Percentiles rank a stretch among this genome's conserved stretches.
Conservation (phyloP, 2,888 invertebrate species). For the Xanthostigma xanthostigma region DNA sequence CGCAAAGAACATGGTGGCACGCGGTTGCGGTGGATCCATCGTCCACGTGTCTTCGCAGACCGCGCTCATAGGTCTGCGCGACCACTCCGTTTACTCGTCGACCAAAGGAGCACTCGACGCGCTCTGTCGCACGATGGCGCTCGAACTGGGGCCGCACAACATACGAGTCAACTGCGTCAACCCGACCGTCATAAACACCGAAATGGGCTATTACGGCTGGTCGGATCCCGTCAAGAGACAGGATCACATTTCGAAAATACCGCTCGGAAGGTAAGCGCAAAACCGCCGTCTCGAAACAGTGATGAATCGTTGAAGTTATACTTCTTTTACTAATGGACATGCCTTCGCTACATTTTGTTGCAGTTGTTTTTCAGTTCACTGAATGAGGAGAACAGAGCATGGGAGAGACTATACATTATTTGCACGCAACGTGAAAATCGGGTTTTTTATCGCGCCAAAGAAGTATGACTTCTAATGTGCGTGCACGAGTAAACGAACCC, state of each 20-base stretch:
- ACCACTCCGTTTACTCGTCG: constrained; percentile 65
- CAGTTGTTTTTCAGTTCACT: too few species aligned
- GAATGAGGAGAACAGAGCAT: too few species aligned
- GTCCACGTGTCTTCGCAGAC: constrained; percentile 82
- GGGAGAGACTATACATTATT: too few species aligned
- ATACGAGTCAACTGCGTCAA: constrained; percentile 83
- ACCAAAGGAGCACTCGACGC: constrained; percentile 78
- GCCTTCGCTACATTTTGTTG: too few species aligned
- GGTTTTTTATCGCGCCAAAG: too few species aligned
- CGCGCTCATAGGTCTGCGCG: constrained; percentile 47
- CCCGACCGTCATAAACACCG: constrained; percentile 80
- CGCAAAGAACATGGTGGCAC: constrained; percentile 49
- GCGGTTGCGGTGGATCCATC: constrained; percentile 54
- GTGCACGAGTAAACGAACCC: too few species aligned
- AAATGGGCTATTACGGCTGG: constrained; percentile 73
- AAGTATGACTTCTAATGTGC: not conserved
- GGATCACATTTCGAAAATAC: constrained; percentile 60
- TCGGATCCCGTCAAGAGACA: constrained; percentile 51
- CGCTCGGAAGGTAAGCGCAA: constrained; percentile 30
- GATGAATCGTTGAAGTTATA: too few species aligned
- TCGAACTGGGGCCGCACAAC: constrained; percentile 63
- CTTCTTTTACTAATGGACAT: too few species aligned
- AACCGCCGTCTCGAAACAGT: not conserved
- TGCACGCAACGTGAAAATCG: too few species aligned
- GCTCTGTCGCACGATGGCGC: constrained; percentile 61